Percentiles rank a stretch among this genome's conserved stretches.
Evolutionary conservation across 2,113 vertebrate genomes (phyloP).

Genomic region (Cercopithecus mona): DNA sequence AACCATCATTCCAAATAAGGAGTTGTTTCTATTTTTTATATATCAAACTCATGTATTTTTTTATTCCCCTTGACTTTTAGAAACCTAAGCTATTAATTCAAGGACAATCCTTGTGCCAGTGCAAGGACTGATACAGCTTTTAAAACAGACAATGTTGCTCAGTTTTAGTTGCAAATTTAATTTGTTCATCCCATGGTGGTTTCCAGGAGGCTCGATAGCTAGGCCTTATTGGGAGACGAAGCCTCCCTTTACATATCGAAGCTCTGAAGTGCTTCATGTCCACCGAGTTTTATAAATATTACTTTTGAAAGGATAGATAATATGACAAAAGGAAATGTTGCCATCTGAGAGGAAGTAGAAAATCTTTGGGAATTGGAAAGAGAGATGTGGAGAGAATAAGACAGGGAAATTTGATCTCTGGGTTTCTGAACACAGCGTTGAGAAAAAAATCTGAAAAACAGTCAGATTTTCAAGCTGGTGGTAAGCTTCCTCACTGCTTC

Average conservation of each 20-base stretch:
- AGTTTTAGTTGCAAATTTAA: background rate
- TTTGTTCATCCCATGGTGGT: background rate
- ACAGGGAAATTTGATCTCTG: background rate
- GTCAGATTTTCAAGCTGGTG: background rate
- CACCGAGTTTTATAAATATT: background rate
- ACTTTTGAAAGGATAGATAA: background rate
- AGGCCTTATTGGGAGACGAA: background rate
- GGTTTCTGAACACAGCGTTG: background rate
- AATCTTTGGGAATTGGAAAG: background rate
- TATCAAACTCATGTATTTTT: background rate
- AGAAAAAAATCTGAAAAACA: background rate
- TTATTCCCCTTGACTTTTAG: background rate
- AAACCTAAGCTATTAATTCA: background rate
- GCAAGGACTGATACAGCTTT: background rate
- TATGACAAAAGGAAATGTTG: background rate
- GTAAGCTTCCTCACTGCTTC: background rate
- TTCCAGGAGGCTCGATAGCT: background rate
- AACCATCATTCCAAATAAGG: background rate
- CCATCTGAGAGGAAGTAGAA: background rate
- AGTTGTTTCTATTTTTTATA: background rate
- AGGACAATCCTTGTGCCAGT: background rate
- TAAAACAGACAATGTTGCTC: background rate
- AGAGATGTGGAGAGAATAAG: background rate
- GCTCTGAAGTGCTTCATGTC: background rate
- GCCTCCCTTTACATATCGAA: background rate